phyloP scores from a whole-genome alignment of 2,113 vertebrate species.

The Psilopsiagon aurifrons region DNA sequence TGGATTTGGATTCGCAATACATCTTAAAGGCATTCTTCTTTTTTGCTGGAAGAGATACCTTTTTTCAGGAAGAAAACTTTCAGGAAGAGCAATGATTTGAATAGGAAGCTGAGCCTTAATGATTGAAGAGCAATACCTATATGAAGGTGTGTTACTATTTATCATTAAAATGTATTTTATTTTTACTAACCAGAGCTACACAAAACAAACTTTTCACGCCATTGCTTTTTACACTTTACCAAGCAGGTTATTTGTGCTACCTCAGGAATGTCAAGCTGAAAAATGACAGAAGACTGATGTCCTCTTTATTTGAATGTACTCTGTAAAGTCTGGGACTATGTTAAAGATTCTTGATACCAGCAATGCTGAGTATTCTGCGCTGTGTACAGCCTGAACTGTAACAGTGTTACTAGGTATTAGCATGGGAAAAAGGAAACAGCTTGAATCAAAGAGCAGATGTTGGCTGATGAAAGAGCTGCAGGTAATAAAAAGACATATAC shows the following conservation, averaged over 20 bases:
- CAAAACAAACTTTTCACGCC: background rate
- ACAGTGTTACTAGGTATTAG: slow-evolving; percentile 28
- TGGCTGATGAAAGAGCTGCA: slow-evolving; percentile 28
- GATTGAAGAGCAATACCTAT: background rate
- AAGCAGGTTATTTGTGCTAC: background rate
- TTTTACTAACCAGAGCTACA: background rate
- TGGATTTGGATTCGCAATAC: background rate
- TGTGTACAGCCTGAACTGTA: slow-evolving; percentile 10
- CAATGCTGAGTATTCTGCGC: background rate
- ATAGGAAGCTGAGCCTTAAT: background rate
- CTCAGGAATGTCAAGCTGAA: background rate
- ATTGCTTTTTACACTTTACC: background rate
- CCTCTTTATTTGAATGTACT: background rate
- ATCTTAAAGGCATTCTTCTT: background rate
- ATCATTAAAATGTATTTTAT: background rate
- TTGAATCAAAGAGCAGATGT: slow-evolving; percentile 30
- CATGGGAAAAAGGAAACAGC: slow-evolving; percentile 9
- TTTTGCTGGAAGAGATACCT: background rate
- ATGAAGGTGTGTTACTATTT: background rate
- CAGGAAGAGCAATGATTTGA: background rate
- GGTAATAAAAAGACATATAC: slow-evolving; percentile 18
- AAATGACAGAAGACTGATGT: background rate
- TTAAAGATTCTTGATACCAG: background rate
- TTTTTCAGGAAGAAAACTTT: background rate
- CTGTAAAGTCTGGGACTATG: background rate